These are phyloP conservation scores for Xiphophorus maculatus DNA, from an alignment of 2,113 vertebrate genomes.

Conservation along the genomic window DNA sequence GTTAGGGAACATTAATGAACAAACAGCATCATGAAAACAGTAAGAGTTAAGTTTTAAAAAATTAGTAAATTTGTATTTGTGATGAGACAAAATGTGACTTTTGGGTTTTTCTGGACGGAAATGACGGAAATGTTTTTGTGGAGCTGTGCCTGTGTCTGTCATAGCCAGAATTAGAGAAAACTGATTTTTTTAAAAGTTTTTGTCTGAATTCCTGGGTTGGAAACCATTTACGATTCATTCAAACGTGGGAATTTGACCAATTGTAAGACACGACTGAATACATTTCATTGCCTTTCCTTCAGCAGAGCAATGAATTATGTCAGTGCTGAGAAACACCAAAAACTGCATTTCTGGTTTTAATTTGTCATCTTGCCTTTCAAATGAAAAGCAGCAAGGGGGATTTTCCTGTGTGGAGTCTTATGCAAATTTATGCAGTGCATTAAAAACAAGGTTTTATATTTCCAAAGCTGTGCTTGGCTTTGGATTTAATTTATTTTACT, in stretches of 20 bases:
- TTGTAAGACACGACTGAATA: not conserved
- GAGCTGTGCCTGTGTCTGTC: constrained; percentile 10
- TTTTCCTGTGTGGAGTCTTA: not conserved
- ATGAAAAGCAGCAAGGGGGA: not conserved
- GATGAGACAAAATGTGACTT: too few relatives aligned
- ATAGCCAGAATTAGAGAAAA: not conserved
- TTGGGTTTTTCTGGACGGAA: too few relatives aligned
- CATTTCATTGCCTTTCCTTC: constrained; percentile 8
- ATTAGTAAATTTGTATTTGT: too few relatives aligned
- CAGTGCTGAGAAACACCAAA: not conserved
- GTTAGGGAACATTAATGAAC: too few relatives aligned
- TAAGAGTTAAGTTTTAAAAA: too few relatives aligned
- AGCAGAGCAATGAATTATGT: constrained; percentile 11
- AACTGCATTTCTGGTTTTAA: not conserved
- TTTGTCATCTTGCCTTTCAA: not conserved
- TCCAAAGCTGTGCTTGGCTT: not conserved
- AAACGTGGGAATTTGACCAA: constrained; percentile 3
- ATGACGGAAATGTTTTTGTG: too few relatives aligned
- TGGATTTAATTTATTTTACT: not conserved
- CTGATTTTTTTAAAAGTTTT: constrained; percentile 5
- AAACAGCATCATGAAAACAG: too few relatives aligned
- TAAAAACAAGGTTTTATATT: not conserved
- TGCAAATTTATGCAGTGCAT: not conserved
- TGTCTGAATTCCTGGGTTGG: not conserved
- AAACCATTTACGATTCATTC: constrained; percentile 6